These are phyloP conservation scores for Hyla sarda DNA, from an alignment of 2,113 vertebrate species.

Conservation along the genomic window DNA sequence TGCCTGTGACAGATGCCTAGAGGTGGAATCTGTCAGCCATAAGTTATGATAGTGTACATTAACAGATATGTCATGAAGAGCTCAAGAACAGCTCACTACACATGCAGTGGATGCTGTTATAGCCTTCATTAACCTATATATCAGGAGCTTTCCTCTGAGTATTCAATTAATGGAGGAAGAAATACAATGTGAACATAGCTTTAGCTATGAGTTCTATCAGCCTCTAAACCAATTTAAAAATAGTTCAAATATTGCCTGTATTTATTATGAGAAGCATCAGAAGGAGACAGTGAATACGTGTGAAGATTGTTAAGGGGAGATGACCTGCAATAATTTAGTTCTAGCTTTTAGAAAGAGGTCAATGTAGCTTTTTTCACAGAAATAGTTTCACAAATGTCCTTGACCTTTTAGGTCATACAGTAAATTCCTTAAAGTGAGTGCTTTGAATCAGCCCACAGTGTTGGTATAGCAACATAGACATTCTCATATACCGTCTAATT, in stretches of 20 bases:
- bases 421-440: not conserved
- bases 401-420: slow-evolving; percentile 15
- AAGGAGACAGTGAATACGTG: not conserved
- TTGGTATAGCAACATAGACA: not conserved
- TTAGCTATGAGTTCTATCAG: slow-evolving; percentile 19
- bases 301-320: not conserved
- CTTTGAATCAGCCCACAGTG: not conserved
- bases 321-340: slow-evolving; percentile 34
- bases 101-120: too few species aligned
- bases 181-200: not conserved
- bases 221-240: not conserved
- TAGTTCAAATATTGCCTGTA: not conserved
- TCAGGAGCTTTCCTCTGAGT: too few species aligned
- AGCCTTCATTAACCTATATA: too few species aligned
- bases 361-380: not conserved
- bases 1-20: too few species aligned
- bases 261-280: slow-evolving; percentile 19
- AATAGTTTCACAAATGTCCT: slow-evolving; percentile 38
- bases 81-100: too few species aligned
- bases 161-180: too few species aligned
- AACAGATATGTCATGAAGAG: too few species aligned
- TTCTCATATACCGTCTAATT: not conserved
- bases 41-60: too few species aligned
- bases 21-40: too few species aligned
- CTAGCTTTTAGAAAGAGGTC: slow-evolving; percentile 23